A percentile compares a stretch with the other conserved stretches of the same genome.
These are phyloP conservation scores for Hoplostethus atlanticus DNA, from an alignment of 2,797 vertebrate genomes.

Conservation along the genomic window DNA sequence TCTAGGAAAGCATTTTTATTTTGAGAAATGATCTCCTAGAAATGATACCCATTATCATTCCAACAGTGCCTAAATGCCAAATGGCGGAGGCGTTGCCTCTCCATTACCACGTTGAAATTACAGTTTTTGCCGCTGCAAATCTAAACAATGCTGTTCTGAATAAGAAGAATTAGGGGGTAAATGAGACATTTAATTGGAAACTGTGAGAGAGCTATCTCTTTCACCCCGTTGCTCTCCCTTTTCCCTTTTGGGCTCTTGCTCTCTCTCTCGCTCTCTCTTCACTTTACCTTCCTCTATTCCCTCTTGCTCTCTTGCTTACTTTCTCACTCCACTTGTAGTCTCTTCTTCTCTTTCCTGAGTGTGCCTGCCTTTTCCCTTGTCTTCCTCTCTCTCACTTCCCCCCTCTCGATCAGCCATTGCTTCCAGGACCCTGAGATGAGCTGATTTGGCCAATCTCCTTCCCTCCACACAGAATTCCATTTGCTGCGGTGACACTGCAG, in stretches of 20 bases:
- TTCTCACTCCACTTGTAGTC: slow-evolving; percentile 57
- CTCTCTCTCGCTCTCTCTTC: slow-evolving; percentile 14
- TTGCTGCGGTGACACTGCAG: slow-evolving; percentile 76
- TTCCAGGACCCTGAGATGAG: slow-evolving; percentile 71
- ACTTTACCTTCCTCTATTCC: slow-evolving; percentile 41
- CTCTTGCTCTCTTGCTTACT: slow-evolving; percentile 46
- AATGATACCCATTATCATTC: slow-evolving; percentile 77
- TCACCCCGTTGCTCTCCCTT: slow-evolving; percentile 53
- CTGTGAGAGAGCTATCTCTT: slow-evolving; percentile 75
- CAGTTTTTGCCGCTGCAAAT: slow-evolving; percentile 76
- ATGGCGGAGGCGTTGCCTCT: slow-evolving; percentile 67
- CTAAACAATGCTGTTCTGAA: slow-evolving; percentile 79
- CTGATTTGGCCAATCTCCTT: slow-evolving; percentile 70
- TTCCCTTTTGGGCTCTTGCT: neutral
- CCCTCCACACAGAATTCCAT: slow-evolving; percentile 68
- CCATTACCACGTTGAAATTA: slow-evolving; percentile 79
- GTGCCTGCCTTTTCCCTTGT: slow-evolving; percentile 35
- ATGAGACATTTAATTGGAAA: slow-evolving; percentile 89
- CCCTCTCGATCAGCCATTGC: slow-evolving; percentile 58
- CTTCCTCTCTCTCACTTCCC: neutral
- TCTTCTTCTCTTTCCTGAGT: slow-evolving; percentile 48
- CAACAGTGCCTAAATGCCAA: slow-evolving; percentile 64
- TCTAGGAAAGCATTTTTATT: slow-evolving; percentile 72
- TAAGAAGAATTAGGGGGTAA: slow-evolving; percentile 85
- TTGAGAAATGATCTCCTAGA: slow-evolving; percentile 67